Evolutionary conservation across 2,888 invertebrate genomes (phyloP).

Genomic region (Xylota segnis): DNA sequence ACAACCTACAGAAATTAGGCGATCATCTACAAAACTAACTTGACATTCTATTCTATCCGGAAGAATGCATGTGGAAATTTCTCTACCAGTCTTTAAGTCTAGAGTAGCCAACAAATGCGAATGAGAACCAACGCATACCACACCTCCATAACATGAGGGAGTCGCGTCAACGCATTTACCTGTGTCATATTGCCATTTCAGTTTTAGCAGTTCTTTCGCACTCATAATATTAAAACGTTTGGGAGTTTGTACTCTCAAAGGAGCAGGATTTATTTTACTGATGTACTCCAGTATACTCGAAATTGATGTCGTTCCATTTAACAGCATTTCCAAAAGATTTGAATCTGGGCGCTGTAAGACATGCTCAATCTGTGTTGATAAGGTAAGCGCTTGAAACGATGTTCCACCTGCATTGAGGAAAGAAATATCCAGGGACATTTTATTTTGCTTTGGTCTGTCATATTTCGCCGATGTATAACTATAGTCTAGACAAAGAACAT

Average conservation of each 20-base stretch:
- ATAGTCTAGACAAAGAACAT: slow-evolving; percentile 78
- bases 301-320: slow-evolving; percentile 78
- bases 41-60: slow-evolving; percentile 91
- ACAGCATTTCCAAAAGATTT: slow-evolving; percentile 79
- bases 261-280: not conserved
- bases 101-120: slow-evolving; percentile 89
- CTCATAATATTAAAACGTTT: not conserved
- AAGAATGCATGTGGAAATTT: slow-evolving; percentile 85
- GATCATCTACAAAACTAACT: slow-evolving; percentile 84
- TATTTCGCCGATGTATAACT: slow-evolving; percentile 27
- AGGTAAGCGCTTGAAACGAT: slow-evolving; percentile 81
- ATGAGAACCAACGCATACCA: slow-evolving; percentile 89
- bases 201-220: slow-evolving; percentile 9
- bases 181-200: slow-evolving; percentile 75
- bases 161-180: slow-evolving; percentile 94
- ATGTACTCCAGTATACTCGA: slow-evolving; percentile 76
- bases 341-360: slow-evolving; percentile 78
- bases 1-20: slow-evolving; percentile 89
- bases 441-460: slow-evolving; percentile 41
- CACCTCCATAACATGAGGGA: slow-evolving; percentile 86
- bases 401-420: slow-evolving; percentile 80
- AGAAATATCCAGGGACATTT: slow-evolving; percentile 66
- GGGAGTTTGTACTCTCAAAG: not conserved
- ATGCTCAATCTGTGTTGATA: slow-evolving; percentile 80
- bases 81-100: slow-evolving; percentile 85